Evolutionary conservation across 2,113 vertebrate species (phyloP).

Genomic region (Neolamprologus toae): DNA sequence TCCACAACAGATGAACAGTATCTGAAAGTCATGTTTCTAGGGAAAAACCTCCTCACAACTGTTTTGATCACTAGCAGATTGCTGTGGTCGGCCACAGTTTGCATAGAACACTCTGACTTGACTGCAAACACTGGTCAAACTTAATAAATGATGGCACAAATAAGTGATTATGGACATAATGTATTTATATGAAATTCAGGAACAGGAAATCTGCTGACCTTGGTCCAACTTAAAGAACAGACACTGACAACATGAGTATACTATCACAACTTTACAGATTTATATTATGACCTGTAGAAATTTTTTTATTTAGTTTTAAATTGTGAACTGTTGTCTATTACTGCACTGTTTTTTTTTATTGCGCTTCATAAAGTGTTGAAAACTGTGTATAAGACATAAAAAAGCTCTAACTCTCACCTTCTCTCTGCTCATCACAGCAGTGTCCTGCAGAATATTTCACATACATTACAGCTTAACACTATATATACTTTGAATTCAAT

Average conservation of each 20-base stretch:
- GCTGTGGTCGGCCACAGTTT: neutral
- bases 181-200: neutral
- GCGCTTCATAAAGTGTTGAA: neutral
- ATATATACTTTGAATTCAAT: neutral
- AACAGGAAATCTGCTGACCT: neutral
- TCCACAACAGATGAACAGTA: neutral
- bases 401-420: neutral
- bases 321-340: neutral
- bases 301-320: neutral
- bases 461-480: neutral
- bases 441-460: neutral
- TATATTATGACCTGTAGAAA: rapidly evolving
- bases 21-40: neutral
- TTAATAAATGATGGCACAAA: neutral
- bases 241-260: neutral
- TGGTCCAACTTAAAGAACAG: neutral
- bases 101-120: neutral
- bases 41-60: neutral
- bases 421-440: neutral
- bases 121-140: neutral
- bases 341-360: neutral
- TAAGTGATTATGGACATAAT: neutral
- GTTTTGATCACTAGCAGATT: neutral
- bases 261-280: neutral
- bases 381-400: neutral